phyloP scores from a whole-genome alignment of 2,797 vertebrate genomes.

The Chrysocyon brachyurus region DNA sequence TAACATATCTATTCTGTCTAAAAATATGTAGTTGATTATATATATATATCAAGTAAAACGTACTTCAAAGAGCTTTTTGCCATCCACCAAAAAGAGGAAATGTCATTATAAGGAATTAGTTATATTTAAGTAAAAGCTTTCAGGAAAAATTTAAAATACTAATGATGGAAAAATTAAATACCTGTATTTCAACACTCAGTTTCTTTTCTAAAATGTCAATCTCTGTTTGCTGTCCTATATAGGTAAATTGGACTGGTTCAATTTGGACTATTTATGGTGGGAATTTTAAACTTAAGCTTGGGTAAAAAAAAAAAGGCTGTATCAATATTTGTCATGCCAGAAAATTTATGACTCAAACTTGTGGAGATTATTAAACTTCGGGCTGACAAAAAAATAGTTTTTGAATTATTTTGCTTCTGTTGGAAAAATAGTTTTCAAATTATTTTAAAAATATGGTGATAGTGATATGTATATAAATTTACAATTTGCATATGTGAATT shows the following conservation, averaged over 20 bases:
- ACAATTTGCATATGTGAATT: neutral
- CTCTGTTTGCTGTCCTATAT: neutral
- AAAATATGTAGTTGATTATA: slow-evolving; percentile 30
- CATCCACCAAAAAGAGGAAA: neutral
- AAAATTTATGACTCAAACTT: neutral
- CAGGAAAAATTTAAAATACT: neutral
- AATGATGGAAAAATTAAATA: slow-evolving; percentile 36
- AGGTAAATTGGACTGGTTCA: neutral
- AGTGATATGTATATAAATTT: neutral
- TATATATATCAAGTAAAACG: slow-evolving; percentile 11
- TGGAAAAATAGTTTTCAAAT: slow-evolving; percentile 40
- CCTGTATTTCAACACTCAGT: neutral
- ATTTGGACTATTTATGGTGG: neutral
- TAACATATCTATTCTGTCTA: neutral
- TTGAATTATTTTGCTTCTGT: neutral
- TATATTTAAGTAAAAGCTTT: neutral
- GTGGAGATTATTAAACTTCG: neutral
- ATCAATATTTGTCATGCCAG: neutral
- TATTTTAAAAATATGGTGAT: neutral
- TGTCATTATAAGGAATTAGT: neutral
- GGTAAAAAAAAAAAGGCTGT: neutral
- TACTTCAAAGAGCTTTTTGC: neutral
- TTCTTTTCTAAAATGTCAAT: neutral
- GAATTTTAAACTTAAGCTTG: neutral
- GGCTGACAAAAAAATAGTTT: neutral